phyloP scores from a whole-genome alignment of 2,113 vertebrate species.

The Phrynosoma platyrhinos region DNA sequence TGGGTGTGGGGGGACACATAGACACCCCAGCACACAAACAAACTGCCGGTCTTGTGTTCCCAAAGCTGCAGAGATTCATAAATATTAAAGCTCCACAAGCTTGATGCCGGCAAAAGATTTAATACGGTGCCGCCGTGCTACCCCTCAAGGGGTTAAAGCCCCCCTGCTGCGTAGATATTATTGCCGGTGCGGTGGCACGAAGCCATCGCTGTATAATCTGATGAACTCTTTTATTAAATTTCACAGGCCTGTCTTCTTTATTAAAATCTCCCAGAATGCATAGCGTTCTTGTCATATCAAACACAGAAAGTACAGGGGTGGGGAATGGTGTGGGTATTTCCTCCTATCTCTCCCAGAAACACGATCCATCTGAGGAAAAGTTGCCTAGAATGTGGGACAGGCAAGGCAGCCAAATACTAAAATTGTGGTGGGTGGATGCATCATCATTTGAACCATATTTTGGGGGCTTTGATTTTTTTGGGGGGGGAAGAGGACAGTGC shows the following conservation, averaged over 20 bases:
- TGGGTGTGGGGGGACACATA: background rate
- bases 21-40: background rate
- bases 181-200: constrained; percentile 78
- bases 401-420: background rate
- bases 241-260: constrained; percentile 93
- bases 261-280: constrained; percentile 95
- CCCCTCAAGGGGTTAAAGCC: constrained; percentile 65
- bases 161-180: constrained; percentile 83
- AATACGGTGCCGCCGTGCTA: constrained; percentile 22
- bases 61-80: constrained; percentile 54
- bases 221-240: constrained; percentile 96
- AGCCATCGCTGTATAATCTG: constrained; percentile 92
- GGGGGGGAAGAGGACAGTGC: background rate
- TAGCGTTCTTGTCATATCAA: constrained; percentile 64
- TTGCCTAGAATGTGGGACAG: background rate
- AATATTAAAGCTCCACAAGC: constrained; percentile 55
- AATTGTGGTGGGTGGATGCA: background rate
- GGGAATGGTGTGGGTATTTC: background rate
- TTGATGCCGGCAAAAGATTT: constrained; percentile 45
- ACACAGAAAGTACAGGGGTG: constrained; percentile 49
- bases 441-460: background rate
- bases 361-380: background rate
- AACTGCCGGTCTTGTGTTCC: constrained; percentile 32
- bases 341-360: background rate
- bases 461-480: too few relatives aligned